A percentile compares a stretch with the other conserved stretches of the same genome.
These are phyloP conservation scores for Aurelia coerulea DNA, from an alignment of 30 jellyfish, hydroid and myxozoan species.

Conservation along the genomic window DNA sequence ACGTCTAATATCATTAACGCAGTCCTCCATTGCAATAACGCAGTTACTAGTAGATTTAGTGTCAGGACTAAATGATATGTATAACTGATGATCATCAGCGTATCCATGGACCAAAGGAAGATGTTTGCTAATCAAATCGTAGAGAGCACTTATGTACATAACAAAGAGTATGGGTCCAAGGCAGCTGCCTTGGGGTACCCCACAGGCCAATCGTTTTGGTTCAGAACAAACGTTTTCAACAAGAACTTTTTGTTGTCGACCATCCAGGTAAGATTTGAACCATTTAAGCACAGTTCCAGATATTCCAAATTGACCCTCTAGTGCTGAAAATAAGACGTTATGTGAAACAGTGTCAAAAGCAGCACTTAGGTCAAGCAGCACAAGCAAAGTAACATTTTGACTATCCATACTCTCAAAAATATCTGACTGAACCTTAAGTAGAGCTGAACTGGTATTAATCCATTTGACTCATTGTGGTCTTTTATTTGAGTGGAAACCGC, in stretches of 20 bases:
- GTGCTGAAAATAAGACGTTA: background rate
- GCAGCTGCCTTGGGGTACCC: too few species aligned
- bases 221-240: background rate
- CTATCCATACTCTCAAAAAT: slow-evolving; percentile 1
- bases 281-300: slow-evolving; percentile 36
- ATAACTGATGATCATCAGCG: slow-evolving; percentile 55
- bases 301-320: slow-evolving; percentile 26
- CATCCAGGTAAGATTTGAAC: slow-evolving; percentile 38
- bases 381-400: too few species aligned
- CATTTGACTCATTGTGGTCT: slow-evolving; percentile 26
- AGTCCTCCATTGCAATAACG: slow-evolving; percentile 44
- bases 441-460: slow-evolving; percentile 30
- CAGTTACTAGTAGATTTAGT: slow-evolving; percentile 4
- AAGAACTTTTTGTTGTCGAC: slow-evolving; percentile 22
- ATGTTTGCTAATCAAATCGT: slow-evolving; percentile 38
- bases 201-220: too few species aligned
- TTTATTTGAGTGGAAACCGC: slow-evolving; percentile 14
- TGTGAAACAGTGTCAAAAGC: slow-evolving; percentile 37
- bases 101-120: slow-evolving; percentile 55
- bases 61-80: slow-evolving; percentile 42
- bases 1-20: slow-evolving; percentile 20
- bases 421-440: slow-evolving; percentile 28
- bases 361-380: too few species aligned
- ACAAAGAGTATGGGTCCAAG: slow-evolving; percentile 13
- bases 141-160: slow-evolving; percentile 18